Evolutionary conservation across 1,140 invertebrate genomes (phyloP).

Genomic region (Anadara kagoshimensis): DNA sequence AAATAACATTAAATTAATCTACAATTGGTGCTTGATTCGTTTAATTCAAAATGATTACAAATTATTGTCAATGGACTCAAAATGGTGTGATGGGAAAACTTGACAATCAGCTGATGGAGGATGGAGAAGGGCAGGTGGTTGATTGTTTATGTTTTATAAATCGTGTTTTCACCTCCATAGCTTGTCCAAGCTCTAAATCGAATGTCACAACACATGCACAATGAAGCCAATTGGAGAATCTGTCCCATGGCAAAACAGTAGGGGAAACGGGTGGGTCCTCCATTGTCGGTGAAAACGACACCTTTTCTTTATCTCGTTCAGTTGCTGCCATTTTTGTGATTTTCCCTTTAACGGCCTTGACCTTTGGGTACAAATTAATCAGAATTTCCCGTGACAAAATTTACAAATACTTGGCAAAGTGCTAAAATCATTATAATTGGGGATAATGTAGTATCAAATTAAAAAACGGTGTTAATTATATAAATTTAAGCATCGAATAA

Average conservation of each 20-base stretch:
- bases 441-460: no score
- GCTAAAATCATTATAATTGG: not conserved
- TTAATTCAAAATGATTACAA: no score
- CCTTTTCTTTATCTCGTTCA: conserved; percentile 12
- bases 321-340: conserved; percentile 32
- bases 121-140: no score
- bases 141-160: not conserved
- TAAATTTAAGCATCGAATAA: conserved; percentile 12
- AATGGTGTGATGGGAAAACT: no score
- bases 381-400: conserved; percentile 9
- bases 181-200: conserved; percentile 97
- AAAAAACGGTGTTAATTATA: no score
- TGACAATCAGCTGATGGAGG: no score
- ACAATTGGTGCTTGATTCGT: no score
- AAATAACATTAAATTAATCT: no score
- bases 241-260: conserved; percentile 73
- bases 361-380: not conserved
- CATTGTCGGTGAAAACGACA: not conserved
- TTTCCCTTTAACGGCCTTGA: conserved; percentile 39
- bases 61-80: no score
- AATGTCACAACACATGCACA: conserved; percentile 98
- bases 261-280: conserved; percentile 48
- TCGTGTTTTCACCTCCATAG: conserved; percentile 85
- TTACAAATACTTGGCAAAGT: conserved; percentile 3
- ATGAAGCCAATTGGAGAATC: conserved; percentile 94